A percentile compares a stretch with the other conserved stretches of the same genome.
Conservation (phyloP, 2,888 invertebrate genomes). For the Phorcus lineatus region DNA sequence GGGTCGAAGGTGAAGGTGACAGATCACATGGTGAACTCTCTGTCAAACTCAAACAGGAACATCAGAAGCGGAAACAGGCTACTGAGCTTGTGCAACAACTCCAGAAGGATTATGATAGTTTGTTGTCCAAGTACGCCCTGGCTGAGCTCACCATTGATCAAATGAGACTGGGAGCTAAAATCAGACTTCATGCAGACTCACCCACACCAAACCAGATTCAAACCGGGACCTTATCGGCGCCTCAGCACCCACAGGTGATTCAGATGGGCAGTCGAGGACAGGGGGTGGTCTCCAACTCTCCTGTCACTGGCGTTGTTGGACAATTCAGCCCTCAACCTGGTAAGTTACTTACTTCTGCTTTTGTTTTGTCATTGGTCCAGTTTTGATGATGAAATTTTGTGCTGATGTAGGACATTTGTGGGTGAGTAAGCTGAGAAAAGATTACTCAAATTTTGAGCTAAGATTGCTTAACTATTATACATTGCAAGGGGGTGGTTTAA, state of each 20-base stretch:
- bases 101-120: constrained; percentile 71
- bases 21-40: constrained; percentile 59
- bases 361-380: background rate
- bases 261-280: constrained; percentile 48
- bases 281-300: constrained; percentile 48
- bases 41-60: constrained; percentile 63
- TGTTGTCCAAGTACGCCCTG: constrained; percentile 74
- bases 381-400: too few relatives aligned
- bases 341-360: constrained; percentile 13
- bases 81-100: constrained; percentile 70
- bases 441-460: too few relatives aligned
- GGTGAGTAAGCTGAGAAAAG: too few relatives aligned
- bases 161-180: constrained; percentile 71
- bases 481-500: too few relatives aligned
- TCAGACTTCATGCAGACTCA: constrained; percentile 68
- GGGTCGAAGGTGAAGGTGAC: constrained; percentile 31
- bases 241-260: constrained; percentile 56
- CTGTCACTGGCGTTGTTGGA: constrained; percentile 45
- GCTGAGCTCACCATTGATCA: constrained; percentile 76
- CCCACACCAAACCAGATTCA: constrained; percentile 65
- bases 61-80: constrained; percentile 65
- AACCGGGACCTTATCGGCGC: constrained; percentile 50
- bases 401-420: too few relatives aligned
- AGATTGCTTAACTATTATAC: too few relatives aligned
- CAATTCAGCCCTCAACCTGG: constrained; percentile 44